Evolutionary conservation across 2,113 vertebrate genomes (phyloP), one percentile per base, ranked within the genome.

Genomic region (Progne subis): DNA sequence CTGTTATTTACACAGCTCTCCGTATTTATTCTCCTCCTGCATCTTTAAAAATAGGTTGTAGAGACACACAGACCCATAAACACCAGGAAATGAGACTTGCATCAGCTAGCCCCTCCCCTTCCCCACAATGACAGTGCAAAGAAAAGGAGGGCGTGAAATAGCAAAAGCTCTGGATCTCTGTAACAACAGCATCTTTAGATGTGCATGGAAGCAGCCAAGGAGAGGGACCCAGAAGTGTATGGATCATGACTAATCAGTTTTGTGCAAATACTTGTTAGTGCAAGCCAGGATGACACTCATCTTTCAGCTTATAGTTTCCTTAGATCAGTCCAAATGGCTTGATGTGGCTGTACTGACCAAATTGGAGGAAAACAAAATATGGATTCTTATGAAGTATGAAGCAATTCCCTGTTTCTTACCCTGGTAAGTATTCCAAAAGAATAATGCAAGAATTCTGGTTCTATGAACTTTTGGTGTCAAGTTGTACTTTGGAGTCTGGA

Each of bases 41-140:
- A 53, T 23, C 26, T 60, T 84, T 53, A 49, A 68, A 88, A 88
- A 76, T 3, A 64, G 31, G 19, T 6, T 80, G 71, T 29, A 78
- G 71, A 87, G 78, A 82, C 56, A 80, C 15, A 80, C 13, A 5
- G 12, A 25, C 4, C 19, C 21, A 26, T 43, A 81, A 77, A 74
- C 70, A 86, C 9, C 5, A 11, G 3, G 83, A 87, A 91, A 91
- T 12, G 43, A 91, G 57, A 81, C 28, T 37, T 92, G 67, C 87
- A 90, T 92, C 78, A 91, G 67, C 61, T 50, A 39, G 77, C 59
- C 10, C 77, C 52, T 77, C 76, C 80, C 13, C 13, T 34, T 56
- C 24, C 61, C 72, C 44, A 28, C 92, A 75, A 46, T 87, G 87
- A 95, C 87, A 47, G 47, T 16, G 81, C 91, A 94, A 71, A 82